These are phyloP conservation scores for Clivina fossor DNA, from an alignment of 2,888 invertebrate species.

Conservation along the genomic window DNA sequence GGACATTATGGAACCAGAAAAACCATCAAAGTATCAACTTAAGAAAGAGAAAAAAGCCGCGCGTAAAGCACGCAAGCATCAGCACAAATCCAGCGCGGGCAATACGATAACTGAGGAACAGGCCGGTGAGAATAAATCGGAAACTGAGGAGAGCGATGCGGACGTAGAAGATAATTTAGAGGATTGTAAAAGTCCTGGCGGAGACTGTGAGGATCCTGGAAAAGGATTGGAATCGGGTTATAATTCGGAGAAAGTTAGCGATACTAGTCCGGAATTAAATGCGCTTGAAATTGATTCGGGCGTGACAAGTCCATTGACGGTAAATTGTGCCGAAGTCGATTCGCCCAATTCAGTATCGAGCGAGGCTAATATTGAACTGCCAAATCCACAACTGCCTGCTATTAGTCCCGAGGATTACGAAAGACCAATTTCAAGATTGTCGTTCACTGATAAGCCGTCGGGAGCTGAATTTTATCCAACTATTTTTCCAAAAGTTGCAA, in stretches of 20 bases:
- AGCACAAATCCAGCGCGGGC: conserved; percentile 13
- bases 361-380: conserved; percentile 60
- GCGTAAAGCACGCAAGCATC: conserved; percentile 57
- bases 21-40: conserved; percentile 65
- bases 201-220: conserved; percentile 39
- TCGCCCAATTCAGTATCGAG: conserved; percentile 53
- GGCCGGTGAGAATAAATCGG: conserved; percentile 57
- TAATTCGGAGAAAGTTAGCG: conserved; percentile 24
- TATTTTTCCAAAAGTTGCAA: no score
- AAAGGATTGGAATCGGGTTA: conserved; percentile 65
- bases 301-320: conserved; percentile 25
- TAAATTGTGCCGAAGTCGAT: conserved; percentile 42
- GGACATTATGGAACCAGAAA: conserved; percentile 54
- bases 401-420: conserved; percentile 44
- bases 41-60: conserved; percentile 65
- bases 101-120: conserved; percentile 33
- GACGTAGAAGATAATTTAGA: conserved; percentile 80
- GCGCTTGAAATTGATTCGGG: conserved; percentile 23
- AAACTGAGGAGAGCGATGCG: conserved; percentile 75
- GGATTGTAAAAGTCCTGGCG: conserved; percentile 52
- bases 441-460: conserved; percentile 43
- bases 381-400: conserved; percentile 51
- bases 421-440: conserved; percentile 50
- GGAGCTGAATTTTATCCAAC: no score
- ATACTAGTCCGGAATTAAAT: conserved; percentile 24